Percentiles rank a stretch among this genome's conserved stretches.
phyloP scores from a whole-genome alignment of 64 coral and sea anemone genomes.

The Montipora cactus region DNA sequence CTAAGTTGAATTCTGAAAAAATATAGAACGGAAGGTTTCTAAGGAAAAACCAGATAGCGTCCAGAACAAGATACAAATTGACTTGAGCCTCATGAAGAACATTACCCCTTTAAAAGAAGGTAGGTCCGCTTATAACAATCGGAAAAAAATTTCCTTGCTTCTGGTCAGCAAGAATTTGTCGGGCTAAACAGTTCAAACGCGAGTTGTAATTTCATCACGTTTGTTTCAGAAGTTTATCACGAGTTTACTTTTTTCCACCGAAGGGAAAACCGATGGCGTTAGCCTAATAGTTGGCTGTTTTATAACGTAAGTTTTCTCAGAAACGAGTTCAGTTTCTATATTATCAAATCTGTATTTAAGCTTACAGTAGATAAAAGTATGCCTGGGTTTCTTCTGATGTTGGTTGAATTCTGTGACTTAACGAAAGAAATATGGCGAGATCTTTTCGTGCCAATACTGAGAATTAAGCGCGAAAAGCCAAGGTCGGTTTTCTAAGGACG shows the following conservation, averaged over 20 bases:
- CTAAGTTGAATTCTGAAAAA: background rate
- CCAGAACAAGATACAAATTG: background rate
- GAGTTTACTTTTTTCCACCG: background rate
- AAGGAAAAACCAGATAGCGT: background rate
- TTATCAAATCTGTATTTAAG: background rate
- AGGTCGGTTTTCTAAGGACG: background rate
- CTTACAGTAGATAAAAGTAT: background rate
- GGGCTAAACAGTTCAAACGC: background rate
- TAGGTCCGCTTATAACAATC: background rate
- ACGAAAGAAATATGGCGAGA: background rate
- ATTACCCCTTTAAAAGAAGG: slow-evolving; percentile 8
- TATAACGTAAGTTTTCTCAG: background rate
- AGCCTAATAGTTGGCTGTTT: background rate
- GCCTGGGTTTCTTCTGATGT: background rate
- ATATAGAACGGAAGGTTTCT: background rate
- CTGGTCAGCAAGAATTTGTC: background rate
- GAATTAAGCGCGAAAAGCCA: background rate
- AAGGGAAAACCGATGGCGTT: background rate
- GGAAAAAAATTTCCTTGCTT: background rate
- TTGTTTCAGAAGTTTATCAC: slow-evolving; percentile 23
- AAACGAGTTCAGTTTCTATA: background rate
- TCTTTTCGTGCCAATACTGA: background rate
- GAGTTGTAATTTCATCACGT: slow-evolving; percentile 19
- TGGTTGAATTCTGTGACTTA: background rate
- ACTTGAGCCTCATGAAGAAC: background rate